Conservation (phyloP, 2,888 invertebrate genomes). For the Germaria angustata region DNA sequence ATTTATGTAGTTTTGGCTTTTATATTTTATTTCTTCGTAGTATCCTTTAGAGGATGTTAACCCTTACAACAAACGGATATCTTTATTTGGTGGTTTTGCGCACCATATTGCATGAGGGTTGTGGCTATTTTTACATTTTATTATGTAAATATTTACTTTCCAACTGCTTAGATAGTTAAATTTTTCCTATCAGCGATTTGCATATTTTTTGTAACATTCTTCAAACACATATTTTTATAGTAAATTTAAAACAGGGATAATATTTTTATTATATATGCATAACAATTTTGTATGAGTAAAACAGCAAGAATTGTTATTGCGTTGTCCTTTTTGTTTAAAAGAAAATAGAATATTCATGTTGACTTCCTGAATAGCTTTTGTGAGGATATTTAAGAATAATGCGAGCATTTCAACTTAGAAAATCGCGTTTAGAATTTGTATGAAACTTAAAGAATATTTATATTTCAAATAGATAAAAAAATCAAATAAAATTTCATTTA, state of each 20-base stretch:
- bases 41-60: slow-evolving; percentile 59
- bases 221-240: slow-evolving; percentile 39
- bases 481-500: background rate
- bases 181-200: slow-evolving; percentile 47
- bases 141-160: slow-evolving; percentile 9
- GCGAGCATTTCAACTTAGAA: slow-evolving; percentile 31
- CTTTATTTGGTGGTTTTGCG: slow-evolving; percentile 31
- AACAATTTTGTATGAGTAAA: slow-evolving; percentile 28
- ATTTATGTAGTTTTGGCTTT: background rate
- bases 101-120: background rate
- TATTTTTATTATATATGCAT: slow-evolving; percentile 60
- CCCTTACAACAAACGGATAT: slow-evolving; percentile 52
- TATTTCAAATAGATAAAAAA: background rate
- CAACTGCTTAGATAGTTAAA: background rate
- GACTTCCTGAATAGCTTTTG: background rate
- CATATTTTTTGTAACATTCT: slow-evolving; percentile 64
- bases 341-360: background rate
- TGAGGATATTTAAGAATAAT: background rate
- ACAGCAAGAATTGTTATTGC: background rate
- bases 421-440: slow-evolving; percentile 34
- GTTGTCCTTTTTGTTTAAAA: slow-evolving; percentile 10
- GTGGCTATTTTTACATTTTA: slow-evolving; percentile 11
- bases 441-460: background rate
- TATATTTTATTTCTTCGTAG: background rate
- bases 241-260: slow-evolving; percentile 59